Conservation (phyloP, 2,888 invertebrate genomes). For the Diarsia brunnea region DNA sequence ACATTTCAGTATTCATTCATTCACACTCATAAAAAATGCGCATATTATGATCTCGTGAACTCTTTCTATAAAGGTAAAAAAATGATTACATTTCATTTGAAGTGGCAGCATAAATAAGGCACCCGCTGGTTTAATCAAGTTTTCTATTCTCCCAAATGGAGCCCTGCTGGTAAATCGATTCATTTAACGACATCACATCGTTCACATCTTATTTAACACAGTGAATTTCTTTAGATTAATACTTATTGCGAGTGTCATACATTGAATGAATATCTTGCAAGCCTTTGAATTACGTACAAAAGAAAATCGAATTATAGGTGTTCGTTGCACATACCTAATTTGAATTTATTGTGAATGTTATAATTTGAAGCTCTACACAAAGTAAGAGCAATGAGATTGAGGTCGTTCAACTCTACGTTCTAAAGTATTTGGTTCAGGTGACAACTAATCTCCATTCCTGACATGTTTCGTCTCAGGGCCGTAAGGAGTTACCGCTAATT, state of each 20-base stretch:
- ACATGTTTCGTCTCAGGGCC: conserved; percentile 68
- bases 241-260: conserved; percentile 26
- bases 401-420: conserved; percentile 28
- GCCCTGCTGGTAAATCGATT: conserved; percentile 81
- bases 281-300: conserved; percentile 14
- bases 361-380: conserved; percentile 11
- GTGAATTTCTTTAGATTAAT: conserved; percentile 45
- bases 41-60: conserved; percentile 36
- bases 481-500: conserved; percentile 72
- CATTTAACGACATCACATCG: conserved; percentile 73
- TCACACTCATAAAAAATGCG: conserved; percentile 14
- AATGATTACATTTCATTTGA: conserved; percentile 68
- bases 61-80: conserved; percentile 52
- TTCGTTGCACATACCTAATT: conserved; percentile 26
- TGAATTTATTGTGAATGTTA: conserved; percentile 27
- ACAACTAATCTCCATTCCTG: conserved; percentile 71
- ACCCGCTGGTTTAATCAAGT: conserved; percentile 79
- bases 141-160: conserved; percentile 78
- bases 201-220: conserved; percentile 71
- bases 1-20: conserved; percentile 47
- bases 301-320: conserved; percentile 9
- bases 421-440: conserved; percentile 51
- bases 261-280: conserved; percentile 20
- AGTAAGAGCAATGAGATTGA: conserved; percentile 6
- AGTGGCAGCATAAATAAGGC: conserved; percentile 74